Percentiles rank a stretch among this genome's conserved stretches.
Evolutionary conservation across 2,797 vertebrate genomes (phyloP).

Genomic region (Philypnodon macrostomus): DNA sequence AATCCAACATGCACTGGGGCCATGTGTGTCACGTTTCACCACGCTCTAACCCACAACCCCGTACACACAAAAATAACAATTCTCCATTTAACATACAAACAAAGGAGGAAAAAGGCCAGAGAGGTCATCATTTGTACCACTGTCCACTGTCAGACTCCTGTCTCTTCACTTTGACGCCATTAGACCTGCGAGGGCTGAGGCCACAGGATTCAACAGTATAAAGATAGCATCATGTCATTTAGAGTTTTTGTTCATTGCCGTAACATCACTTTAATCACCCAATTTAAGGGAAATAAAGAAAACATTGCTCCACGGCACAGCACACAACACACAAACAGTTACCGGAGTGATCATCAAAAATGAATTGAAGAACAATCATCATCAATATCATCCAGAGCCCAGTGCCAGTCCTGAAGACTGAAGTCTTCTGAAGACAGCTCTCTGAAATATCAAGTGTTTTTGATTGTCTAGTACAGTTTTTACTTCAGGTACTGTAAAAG

Average conservation of each 20-base stretch:
- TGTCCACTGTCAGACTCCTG: constrained; percentile 60
- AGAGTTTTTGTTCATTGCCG: not conserved
- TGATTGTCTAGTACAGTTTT: too few relatives aligned
- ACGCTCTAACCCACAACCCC: constrained; percentile 8
- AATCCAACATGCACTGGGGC: constrained; percentile 13
- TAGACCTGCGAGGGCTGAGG: constrained; percentile 67
- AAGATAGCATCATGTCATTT: constrained; percentile 3
- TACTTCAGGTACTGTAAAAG: too few relatives aligned
- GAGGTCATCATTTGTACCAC: constrained; percentile 57
- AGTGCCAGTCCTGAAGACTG: constrained; percentile 93
- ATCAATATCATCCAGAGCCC: constrained; percentile 93
- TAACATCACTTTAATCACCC: not conserved
- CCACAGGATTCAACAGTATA: constrained; percentile 46
- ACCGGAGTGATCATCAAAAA: constrained; percentile 85
- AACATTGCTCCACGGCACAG: constrained; percentile 29
- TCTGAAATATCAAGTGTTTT: constrained; percentile 84
- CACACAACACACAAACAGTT: constrained; percentile 63
- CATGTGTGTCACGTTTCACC: constrained; percentile 19
- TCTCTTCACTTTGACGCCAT: constrained; percentile 57
- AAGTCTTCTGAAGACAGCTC: constrained; percentile 78
- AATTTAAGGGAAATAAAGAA: not conserved
- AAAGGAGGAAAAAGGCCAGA: constrained; percentile 19
- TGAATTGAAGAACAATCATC: constrained; percentile 89
- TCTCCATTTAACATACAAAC: constrained; percentile 26
- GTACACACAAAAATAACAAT: not conserved